Base-by-base conservation (phyloP, 2,797 vertebrate genomes). In the Diplodus puntazzo region DNA sequence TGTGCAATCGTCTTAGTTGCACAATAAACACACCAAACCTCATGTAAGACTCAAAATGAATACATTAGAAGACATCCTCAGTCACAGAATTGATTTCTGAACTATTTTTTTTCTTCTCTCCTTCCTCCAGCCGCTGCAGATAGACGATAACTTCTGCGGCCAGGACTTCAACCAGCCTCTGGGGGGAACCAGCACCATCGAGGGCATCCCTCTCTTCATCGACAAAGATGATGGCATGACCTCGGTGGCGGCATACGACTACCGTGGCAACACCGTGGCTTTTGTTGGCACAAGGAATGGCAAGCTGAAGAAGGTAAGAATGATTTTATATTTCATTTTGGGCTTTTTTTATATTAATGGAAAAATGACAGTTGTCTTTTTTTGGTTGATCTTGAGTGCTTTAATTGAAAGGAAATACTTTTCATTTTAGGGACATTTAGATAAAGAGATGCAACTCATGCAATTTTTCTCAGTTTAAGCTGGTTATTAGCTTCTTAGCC, bases 81-180 rank as follows among this genome's bases (percentile, higher is more conserved):
- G n/a, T n/a, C 2, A 23, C 1, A 48, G 21, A 62, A 46, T n/a
- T 50, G 1, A n/a, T 17, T 65, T 75, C 68, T 45, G 23, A 69
- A 13, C 46, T 5, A 0, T 16, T 61, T 42, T 13, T 21, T 50
- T 46, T 21, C 3, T 46, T 46, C 25, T 43, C 65, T 62, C 20
- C 23, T 18, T 53, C n/a, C 17, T 65, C 27, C 89, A 99, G 98
- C 98, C 98, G 0, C 89, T 99, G 83, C 98, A 99, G 95, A 99
- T 99, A 0, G 97, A 99, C 0, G 98, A 99, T 69, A 95, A 99
- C 92, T 99, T 99, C 95, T 99, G 98, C 0, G 98, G 98, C 23
- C 98, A 99, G 94, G 98, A 99, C 94, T 99, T 99, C 94, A 99
- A 99, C 93, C 98, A 99, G 93, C 98, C 98, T 0, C 95, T 99